Evolutionary conservation across 1,140 invertebrate genomes (phyloP), one percentile per base, ranked within the genome.

Genomic region (Hermatobates lingyangjiaoensis): DNA sequence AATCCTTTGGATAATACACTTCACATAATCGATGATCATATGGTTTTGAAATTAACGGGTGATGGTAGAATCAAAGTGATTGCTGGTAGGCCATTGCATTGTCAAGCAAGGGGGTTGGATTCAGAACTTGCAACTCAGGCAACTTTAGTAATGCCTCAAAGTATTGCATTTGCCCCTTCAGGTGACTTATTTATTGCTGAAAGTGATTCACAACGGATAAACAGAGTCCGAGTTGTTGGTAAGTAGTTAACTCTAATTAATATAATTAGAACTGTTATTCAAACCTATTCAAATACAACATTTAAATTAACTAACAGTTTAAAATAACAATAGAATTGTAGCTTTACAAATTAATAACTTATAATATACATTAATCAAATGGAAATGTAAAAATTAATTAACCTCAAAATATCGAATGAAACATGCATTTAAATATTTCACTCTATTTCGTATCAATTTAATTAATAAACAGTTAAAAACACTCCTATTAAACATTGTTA

Each of bases 111-210:
- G 1, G 79, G 79, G 3, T 81, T 79, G 53, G 83, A 88, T 56
- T 73, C 77, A 21, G 85, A 90, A 62, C 64, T 89, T 7, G 87
- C 87, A 0, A 87, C 86, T 4, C 87, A 91, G 58, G 85, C 88
- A 0, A 87, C 86, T 0, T 68, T 95, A 1, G 84, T 92, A 0
- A 87, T 88, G 76, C 90, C 92, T 0, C 87, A 93, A 61, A 89
- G 86, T 56, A 86, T 98, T 45, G 81, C 90, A 0, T 96, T 97
- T 62, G 86, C 85, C n/a, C 82, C 89, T 0, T 81, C 87, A 18
- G 93, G 93, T n/a, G 82, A 94, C 62, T 67, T 98, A 1, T 96
- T 83, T 62, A 85, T 96, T 4, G 89, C 92, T 0, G 92, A 96
- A 64, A 93, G 89, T 61, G 90, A 95, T 64, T 89, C 87, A 0